These are phyloP conservation scores for Timandra comae DNA, from an alignment of 2,888 invertebrate genomes.

Conservation along the genomic window DNA sequence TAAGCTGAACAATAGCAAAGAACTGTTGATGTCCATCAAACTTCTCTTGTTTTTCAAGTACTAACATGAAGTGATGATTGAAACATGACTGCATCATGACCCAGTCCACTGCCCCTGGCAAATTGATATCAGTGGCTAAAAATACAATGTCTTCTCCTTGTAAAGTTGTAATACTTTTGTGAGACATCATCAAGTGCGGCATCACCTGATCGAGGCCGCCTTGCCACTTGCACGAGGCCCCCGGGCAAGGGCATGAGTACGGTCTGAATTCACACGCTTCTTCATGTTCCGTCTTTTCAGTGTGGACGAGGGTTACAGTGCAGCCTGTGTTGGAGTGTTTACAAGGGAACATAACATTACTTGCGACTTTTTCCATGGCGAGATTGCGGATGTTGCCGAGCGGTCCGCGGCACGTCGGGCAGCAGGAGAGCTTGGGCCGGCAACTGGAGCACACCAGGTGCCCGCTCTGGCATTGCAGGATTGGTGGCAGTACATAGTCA, in stretches of 20 bases:
- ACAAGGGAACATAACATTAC: conserved; percentile 98
- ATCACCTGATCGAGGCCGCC: conserved; percentile 98
- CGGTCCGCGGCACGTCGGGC: conserved; percentile 98
- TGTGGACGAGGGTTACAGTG: conserved; percentile 91
- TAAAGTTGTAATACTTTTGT: conserved; percentile 98
- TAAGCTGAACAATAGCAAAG: conserved; percentile 98
- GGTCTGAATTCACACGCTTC: conserved; percentile 99
- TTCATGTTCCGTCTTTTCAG: conserved; percentile 99
- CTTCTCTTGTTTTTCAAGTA: conserved; percentile 98
- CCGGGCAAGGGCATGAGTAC: conserved; percentile 99
- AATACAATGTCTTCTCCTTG: conserved; percentile 99
- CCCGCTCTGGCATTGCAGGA: conserved; percentile 98
- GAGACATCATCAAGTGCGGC: conserved; percentile 97
- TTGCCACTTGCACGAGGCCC: conserved; percentile 99
- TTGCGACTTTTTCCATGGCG: conserved; percentile 99
- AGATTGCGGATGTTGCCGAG: conserved; percentile 97
- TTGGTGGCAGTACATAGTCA: conserved; percentile 99
- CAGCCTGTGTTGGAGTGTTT: conserved; percentile 98
- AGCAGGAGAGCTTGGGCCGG: conserved; percentile 96
- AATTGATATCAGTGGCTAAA: conserved; percentile 98
- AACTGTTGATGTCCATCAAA: conserved; percentile 97
- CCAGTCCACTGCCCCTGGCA: conserved; percentile 99
- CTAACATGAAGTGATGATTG: conserved; percentile 99
- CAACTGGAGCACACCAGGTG: conserved; percentile 99
- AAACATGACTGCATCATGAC: conserved; percentile 99